Conservation (phyloP, 2,888 invertebrate species). For the Tachystola acroxantha region DNA sequence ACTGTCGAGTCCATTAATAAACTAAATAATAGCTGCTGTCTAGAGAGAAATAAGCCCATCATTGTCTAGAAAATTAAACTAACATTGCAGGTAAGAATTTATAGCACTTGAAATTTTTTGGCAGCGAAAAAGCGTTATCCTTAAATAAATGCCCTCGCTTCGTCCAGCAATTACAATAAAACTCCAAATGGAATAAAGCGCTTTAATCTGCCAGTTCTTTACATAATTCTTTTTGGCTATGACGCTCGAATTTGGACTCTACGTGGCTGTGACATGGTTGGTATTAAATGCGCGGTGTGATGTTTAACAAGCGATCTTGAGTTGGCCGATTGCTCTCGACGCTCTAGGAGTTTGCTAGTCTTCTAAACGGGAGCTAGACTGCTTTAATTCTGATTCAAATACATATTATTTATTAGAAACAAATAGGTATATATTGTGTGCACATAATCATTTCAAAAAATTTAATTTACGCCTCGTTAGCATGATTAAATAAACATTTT, state of each 20-base stretch:
- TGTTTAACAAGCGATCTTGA: slow-evolving; percentile 40
- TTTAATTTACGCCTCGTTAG: no score
- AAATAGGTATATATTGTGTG: no score
- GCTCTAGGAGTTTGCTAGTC: slow-evolving; percentile 16
- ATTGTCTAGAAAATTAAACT: no score
- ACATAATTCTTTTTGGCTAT: slow-evolving; percentile 25
- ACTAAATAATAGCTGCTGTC: no score
- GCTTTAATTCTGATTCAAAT: no score
- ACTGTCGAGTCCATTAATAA: no score
- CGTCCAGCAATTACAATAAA: slow-evolving; percentile 29
- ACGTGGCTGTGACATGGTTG: slow-evolving; percentile 15
- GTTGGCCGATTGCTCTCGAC: slow-evolving; percentile 30
- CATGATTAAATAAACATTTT: no score
- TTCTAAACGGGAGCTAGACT: slow-evolving; percentile 17
- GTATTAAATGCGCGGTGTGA: slow-evolving; percentile 15
- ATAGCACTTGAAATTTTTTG: background rate
- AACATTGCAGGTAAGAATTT: background rate
- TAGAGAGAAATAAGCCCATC: no score
- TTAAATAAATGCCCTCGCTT: slow-evolving; percentile 12
- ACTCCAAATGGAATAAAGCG: slow-evolving; percentile 39
- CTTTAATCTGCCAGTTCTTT: slow-evolving; percentile 38
- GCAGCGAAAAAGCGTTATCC: background rate
- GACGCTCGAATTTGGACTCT: background rate
- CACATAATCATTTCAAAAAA: no score
- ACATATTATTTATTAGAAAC: no score